Evolutionary conservation across 2,113 vertebrate species (phyloP), one percentile per base, ranked within the genome.

Genomic region (Perca schrenkii): DNA sequence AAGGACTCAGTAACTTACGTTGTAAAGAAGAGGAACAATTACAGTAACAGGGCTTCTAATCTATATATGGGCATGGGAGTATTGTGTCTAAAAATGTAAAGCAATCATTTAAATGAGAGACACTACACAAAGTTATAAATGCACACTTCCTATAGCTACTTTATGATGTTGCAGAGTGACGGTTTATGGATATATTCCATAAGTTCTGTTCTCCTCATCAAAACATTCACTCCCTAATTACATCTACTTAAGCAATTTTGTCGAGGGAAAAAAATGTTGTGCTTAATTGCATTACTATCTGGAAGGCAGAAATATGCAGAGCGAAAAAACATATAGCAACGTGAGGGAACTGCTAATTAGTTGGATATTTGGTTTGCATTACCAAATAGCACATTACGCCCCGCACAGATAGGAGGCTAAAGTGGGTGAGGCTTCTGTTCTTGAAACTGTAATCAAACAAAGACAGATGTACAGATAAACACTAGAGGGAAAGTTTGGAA

Each of bases 271-370:
- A 90, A 84, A 90, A 67, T 88, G 86, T 88, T 90, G 85, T 84
- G 88, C 87, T 92, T 95, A 94, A 95, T 95, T 95, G 93, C 94
- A 94, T 94, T 94, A 93, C 93, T 95, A 95, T 95, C 94, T 94
- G 89, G 77, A 91, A 94, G 92, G 92, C 87, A 93, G 85, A 93
- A 95, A 92, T 94, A 95, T 89, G 93, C 92, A 85, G 90, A 93
- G 92, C 78, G 90, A 91, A 92, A 90, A 93, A 93, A 94, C 85
- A 46, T 95, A 93, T 93, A 94, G 92, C 91, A 86, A 91, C 91
- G 93, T 93, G 93, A 90, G 90, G 81, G 84, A 89, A 91, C 77
- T 94, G 91, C 88, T 94, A 95, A 95, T 94, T 92, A 93, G 89
- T 84, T 72, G 43, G 78, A 94, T 93, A 92, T 93, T 94, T 92